Base-by-base conservation (phyloP, 37 sponge, comb jelly and placozoan species). In the Crambe crambe region DNA sequence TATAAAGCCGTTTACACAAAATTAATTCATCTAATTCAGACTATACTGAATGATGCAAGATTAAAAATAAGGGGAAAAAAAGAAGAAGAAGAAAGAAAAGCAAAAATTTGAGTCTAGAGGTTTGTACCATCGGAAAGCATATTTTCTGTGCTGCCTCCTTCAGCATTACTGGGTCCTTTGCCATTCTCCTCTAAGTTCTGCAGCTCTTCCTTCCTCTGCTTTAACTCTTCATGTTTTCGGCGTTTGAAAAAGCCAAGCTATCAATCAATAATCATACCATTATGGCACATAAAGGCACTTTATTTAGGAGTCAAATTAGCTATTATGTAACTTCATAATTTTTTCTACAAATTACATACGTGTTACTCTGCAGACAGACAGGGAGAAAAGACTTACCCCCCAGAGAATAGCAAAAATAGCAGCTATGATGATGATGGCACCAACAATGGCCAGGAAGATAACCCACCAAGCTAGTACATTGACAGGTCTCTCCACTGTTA, bases 381-480 rank as follows among this genome's bases (percentile, higher is more conserved):
- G n/a, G n/a, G n/a, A n/a, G n/a, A n/a, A n/a, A n/a, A n/a, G 6
- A 47, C 84, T 84, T 76, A 84, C 84, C 39, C 18, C 66, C 56
- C 68, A 84, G 57, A 84, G 84, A 0, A 68, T 17, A 25, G 39
- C 58, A 9, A 76, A 75, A 1, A 76, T 36, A 0, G 35, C 56
- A 2, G 57, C 68, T 18, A 84, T 36, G 37, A 84, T 39, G 29
- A 84, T 47, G 56, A 84, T 20, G 8, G 71, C 84, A 10, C 27
- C 84, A 18, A 84, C 61, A 57, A 76, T 65, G 22, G 84, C 76
- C 4, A 74, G 18, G 27, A 68, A 37, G 32, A 76, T 69, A 0
- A 65, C 77, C 58, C 67, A 83, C 83, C 83, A 83, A 8, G 83
- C 75, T 23, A 83, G n/a, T 30, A 76, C 64, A 76, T 35, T 60